Percentiles rank a stretch among this genome's conserved stretches.
These are phyloP conservation scores for Coendou prehensilis DNA, from an alignment of 2,797 vertebrate genomes.

Conservation along the genomic window DNA sequence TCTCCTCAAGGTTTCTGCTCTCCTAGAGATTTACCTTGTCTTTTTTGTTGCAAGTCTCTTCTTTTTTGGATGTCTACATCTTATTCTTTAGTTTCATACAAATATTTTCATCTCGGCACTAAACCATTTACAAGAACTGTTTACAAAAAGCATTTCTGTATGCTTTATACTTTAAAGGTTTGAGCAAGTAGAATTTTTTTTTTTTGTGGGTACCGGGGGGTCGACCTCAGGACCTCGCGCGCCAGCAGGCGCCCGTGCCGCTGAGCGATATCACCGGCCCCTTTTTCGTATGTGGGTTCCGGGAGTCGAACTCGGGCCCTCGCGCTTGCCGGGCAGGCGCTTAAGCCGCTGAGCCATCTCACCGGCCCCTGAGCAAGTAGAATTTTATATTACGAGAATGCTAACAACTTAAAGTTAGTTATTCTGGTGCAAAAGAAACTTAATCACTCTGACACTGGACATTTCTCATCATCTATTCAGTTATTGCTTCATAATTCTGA, in stretches of 20 bases:
- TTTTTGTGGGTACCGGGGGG: too few relatives aligned
- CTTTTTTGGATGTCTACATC: background rate
- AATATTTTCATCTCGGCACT: background rate
- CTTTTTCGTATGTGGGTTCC: too few relatives aligned
- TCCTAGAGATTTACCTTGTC: background rate
- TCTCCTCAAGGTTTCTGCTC: background rate
- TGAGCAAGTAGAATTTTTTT: background rate
- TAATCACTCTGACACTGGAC: background rate
- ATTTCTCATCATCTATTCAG: background rate
- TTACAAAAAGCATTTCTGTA: background rate
- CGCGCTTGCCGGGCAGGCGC: too few relatives aligned
- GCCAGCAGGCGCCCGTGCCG: too few relatives aligned
- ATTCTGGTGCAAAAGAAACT: background rate
- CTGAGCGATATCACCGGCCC: too few relatives aligned
- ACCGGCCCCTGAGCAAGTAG: background rate
- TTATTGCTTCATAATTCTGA: constrained; percentile 2
- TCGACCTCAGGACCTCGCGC: too few relatives aligned
- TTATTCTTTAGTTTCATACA: background rate
- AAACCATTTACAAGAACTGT: background rate
- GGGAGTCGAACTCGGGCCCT: too few relatives aligned
- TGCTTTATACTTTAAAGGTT: background rate
- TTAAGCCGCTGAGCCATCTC: too few relatives aligned
- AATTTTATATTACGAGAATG: background rate
- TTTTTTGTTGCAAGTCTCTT: background rate
- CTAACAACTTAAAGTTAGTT: background rate